A percentile compares a stretch with the other conserved stretches of the same genome.
phyloP scores from a whole-genome alignment of 2,797 vertebrate species.

The Rhynchotus rufescens region DNA sequence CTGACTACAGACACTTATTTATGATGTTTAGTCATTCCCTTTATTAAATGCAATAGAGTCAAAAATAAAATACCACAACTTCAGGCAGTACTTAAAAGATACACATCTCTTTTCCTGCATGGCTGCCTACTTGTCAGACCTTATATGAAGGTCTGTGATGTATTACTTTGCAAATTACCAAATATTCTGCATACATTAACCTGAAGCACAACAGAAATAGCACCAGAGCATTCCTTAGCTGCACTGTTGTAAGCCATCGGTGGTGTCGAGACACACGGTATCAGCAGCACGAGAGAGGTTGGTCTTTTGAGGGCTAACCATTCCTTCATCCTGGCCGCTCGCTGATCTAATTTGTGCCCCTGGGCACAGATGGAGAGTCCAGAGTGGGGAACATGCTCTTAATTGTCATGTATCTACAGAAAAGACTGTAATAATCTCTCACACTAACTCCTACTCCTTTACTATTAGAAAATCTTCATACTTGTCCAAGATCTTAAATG shows the following conservation, averaged over 20 bases:
- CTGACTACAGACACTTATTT: slow-evolving; percentile 55
- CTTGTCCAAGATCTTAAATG: background rate
- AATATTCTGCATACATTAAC: background rate
- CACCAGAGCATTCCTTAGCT: background rate
- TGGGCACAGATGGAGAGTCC: background rate
- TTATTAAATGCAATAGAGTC: slow-evolving; percentile 20
- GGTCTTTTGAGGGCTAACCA: background rate
- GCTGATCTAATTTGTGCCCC: fast-evolving
- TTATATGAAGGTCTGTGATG: background rate
- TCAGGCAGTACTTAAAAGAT: background rate
- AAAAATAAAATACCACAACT: slow-evolving; percentile 15
- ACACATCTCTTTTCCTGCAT: background rate
- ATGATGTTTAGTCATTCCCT: slow-evolving; percentile 50
- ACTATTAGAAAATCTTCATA: background rate
- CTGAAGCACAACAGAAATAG: background rate
- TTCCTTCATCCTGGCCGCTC: background rate
- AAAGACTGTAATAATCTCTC: background rate
- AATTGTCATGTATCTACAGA: background rate
- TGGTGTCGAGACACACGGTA: background rate
- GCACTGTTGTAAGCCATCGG: fast-evolving
- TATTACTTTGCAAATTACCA: slow-evolving; percentile 36
- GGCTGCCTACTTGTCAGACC: slow-evolving; percentile 5
- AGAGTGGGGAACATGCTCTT: background rate
- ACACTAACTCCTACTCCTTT: background rate
- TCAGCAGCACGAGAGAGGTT: background rate